These are phyloP conservation scores for Podarcis siculus DNA, from an alignment of 2,797 vertebrate genomes.

Conservation along the genomic window DNA sequence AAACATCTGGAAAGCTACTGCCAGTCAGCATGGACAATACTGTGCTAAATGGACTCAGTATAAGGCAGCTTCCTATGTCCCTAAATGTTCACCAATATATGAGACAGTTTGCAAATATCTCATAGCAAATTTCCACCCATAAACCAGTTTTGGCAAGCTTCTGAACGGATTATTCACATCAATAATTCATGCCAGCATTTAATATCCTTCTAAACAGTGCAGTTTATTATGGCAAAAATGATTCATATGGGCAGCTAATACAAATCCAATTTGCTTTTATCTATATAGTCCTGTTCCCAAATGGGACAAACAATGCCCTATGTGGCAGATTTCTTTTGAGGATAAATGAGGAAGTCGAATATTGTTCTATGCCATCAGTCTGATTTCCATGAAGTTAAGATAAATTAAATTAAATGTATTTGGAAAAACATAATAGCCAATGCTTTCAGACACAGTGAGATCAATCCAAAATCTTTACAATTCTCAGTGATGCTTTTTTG, in stretches of 20 bases:
- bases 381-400: conserved; percentile 1
- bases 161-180: neutral
- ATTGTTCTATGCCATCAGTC: neutral
- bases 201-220: neutral
- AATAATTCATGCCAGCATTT: neutral
- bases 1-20: too few species aligned
- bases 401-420: conserved; percentile 27
- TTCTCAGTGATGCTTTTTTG: neutral
- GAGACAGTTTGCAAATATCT: neutral
- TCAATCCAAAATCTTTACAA: conserved; percentile 12
- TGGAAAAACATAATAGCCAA: conserved; percentile 7
- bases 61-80: too few species aligned
- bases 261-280: neutral
- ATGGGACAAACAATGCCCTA: neutral
- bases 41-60: too few species aligned
- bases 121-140: neutral
- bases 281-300: neutral
- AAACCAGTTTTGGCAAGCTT: neutral
- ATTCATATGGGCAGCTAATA: neutral
- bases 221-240: neutral
- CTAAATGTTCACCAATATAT: neutral
- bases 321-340: neutral
- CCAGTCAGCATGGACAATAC: too few species aligned
- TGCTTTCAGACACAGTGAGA: conserved; percentile 15
- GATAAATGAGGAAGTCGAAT: conserved; percentile 2